A percentile compares a stretch with the other conserved stretches of the same genome.
These are phyloP conservation scores for Cantharis lateralis DNA, from an alignment of 2,888 invertebrate genomes.

Conservation along the genomic window DNA sequence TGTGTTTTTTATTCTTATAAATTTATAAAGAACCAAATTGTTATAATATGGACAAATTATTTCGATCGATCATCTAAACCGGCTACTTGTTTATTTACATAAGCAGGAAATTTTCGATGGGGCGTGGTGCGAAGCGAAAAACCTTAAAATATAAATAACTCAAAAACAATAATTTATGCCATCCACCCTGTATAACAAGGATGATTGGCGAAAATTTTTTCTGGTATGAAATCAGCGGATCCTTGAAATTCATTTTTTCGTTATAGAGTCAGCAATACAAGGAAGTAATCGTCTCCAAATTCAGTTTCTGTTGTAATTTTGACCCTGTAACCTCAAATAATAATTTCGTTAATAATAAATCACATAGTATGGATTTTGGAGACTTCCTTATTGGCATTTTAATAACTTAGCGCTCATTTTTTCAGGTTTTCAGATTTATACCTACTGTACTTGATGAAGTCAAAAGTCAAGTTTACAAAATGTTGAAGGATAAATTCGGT, in stretches of 20 bases:
- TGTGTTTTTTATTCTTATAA: slow-evolving; percentile 17
- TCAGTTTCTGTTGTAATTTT: neutral
- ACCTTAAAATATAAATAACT: neutral
- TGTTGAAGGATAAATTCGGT: too few species aligned
- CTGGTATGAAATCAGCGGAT: neutral
- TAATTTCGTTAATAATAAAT: neutral
- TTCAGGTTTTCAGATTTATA: neutral
- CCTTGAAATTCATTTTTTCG: neutral
- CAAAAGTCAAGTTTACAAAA: too few species aligned
- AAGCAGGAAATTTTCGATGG: slow-evolving; percentile 8
- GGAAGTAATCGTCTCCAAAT: neutral
- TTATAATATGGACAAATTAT: slow-evolving; percentile 1
- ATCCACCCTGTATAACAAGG: neutral
- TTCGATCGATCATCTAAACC: slow-evolving; percentile 9
- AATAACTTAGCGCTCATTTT: neutral
- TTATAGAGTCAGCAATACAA: neutral
- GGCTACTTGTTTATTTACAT: slow-evolving; percentile 11
- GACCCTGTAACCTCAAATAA: neutral
- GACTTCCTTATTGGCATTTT: neutral
- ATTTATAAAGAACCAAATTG: slow-evolving; percentile 12
- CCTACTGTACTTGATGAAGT: neutral
- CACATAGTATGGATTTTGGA: neutral
- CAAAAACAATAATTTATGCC: neutral
- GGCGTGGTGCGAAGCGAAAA: neutral
- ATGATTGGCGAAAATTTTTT: too few species aligned